A percentile compares a stretch with the other conserved stretches of the same genome.
Evolutionary conservation across 2,797 vertebrate genomes (phyloP).

Genomic region (Discoglossus pictus): DNA sequence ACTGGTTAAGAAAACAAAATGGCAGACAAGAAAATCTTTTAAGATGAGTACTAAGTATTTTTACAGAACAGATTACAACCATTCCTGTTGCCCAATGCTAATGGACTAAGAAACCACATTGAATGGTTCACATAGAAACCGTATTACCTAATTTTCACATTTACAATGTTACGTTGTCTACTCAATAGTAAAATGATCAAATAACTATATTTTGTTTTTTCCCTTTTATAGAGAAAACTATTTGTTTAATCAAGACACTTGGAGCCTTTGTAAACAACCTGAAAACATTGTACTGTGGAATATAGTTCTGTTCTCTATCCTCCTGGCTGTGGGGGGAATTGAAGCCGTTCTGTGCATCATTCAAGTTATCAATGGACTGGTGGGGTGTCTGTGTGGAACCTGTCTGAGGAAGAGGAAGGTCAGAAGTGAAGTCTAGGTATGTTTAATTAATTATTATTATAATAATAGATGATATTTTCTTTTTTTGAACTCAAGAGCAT

Average conservation of each 20-base stretch:
- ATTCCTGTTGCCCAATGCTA: no score
- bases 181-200: neutral
- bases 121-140: no score
- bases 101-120: no score
- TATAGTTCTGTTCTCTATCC: conserved; percentile 58
- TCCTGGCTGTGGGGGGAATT: conserved; percentile 48
- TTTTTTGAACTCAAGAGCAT: no score
- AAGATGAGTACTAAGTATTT: no score
- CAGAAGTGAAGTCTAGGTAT: conserved; percentile 26
- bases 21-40: no score
- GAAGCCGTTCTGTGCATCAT: conserved; percentile 62
- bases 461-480: neutral
- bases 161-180: no score
- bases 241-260: conserved; percentile 61
- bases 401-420: conserved; percentile 62
- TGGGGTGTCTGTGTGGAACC: conserved; percentile 57
- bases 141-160: no score
- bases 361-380: conserved; percentile 57
- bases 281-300: conserved; percentile 64
- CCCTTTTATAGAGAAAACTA: conserved; percentile 56
- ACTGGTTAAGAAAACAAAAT: no score
- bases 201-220: conserved; percentile 11
- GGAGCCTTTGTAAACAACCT: conserved; percentile 62
- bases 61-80: no score
- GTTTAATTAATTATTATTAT: neutral